Evolutionary conservation across 2,113 vertebrate species (phyloP).

Genomic region (Daphoenositta chrysoptera): DNA sequence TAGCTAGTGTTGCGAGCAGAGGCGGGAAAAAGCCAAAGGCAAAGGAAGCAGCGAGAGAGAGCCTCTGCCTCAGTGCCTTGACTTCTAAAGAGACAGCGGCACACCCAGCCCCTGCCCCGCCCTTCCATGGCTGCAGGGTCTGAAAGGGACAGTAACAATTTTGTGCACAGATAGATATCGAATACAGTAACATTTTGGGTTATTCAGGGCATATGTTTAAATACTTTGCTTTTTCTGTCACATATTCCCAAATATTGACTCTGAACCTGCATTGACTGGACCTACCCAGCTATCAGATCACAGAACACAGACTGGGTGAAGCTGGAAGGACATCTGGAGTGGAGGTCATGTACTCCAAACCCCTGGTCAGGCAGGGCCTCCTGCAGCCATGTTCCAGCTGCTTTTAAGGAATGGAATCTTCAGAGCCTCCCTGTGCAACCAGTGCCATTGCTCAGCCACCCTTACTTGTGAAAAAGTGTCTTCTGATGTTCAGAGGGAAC

Average conservation of each 20-base stretch:
- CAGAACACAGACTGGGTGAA: not conserved
- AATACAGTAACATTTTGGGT: not conserved
- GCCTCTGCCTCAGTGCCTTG: not conserved
- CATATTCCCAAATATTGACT: not conserved
- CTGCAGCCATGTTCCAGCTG: rapidly evolving
- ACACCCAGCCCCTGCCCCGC: rapidly evolving
- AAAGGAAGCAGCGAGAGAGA: not conserved
- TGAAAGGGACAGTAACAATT: not conserved
- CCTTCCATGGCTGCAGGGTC: not conserved
- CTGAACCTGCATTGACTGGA: not conserved
- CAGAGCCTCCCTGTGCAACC: not conserved
- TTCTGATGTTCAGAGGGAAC: not conserved
- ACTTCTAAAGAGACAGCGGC: rapidly evolving
- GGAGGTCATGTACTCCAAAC: not conserved
- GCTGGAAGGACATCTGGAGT: not conserved
- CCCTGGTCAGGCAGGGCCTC: not conserved
- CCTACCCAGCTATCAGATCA: not conserved
- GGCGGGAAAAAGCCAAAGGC: not conserved
- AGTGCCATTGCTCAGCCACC: not conserved
- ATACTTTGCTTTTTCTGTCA: not conserved
- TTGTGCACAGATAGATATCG: not conserved
- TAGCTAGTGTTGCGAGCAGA: rapidly evolving
- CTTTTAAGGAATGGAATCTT: not conserved
- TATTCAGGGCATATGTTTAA: not conserved
- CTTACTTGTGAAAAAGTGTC: not conserved